These are phyloP conservation scores for Thera obeliscata DNA, from an alignment of 2,888 invertebrate species.

Conservation along the genomic window DNA sequence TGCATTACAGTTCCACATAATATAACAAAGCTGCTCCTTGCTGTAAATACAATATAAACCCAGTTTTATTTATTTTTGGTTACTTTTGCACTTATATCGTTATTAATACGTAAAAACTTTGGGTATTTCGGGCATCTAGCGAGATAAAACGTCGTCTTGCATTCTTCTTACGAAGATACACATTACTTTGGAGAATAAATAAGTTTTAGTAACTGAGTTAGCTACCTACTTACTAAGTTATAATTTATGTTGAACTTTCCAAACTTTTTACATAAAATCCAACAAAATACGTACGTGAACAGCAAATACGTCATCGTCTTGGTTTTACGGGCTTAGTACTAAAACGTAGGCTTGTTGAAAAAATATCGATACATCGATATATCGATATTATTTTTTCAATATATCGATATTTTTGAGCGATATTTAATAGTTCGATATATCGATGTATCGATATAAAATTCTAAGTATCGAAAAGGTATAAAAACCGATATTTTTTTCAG, in stretches of 20 bases:
- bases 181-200: slow-evolving; percentile 9
- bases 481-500: too few relatives aligned
- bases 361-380: too few relatives aligned
- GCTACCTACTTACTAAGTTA: slow-evolving; percentile 2
- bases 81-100: slow-evolving; percentile 1
- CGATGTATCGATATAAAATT: too few relatives aligned
- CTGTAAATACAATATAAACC: too few relatives aligned
- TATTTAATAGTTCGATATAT: too few relatives aligned
- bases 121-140: slow-evolving; percentile 3
- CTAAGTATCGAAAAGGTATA: too few relatives aligned
- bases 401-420: too few relatives aligned
- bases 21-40: too few relatives aligned
- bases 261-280: slow-evolving; percentile 10
- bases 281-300: background rate
- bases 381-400: too few relatives aligned
- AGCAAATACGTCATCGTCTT: slow-evolving; percentile 1
- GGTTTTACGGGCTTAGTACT: slow-evolving; percentile 1
- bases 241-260: slow-evolving; percentile 8
- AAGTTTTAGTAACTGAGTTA: slow-evolving; percentile 13
- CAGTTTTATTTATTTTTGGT: background rate
- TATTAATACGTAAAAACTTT: slow-evolving; percentile 2
- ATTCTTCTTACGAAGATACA: slow-evolving; percentile 18
- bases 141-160: slow-evolving; percentile 24
- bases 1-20: too few relatives aligned
- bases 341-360: too few relatives aligned